Evolutionary conservation across 2,888 invertebrate species (phyloP), one percentile per base, ranked within the genome.

Genomic region (Drosophila percnosoma): DNA sequence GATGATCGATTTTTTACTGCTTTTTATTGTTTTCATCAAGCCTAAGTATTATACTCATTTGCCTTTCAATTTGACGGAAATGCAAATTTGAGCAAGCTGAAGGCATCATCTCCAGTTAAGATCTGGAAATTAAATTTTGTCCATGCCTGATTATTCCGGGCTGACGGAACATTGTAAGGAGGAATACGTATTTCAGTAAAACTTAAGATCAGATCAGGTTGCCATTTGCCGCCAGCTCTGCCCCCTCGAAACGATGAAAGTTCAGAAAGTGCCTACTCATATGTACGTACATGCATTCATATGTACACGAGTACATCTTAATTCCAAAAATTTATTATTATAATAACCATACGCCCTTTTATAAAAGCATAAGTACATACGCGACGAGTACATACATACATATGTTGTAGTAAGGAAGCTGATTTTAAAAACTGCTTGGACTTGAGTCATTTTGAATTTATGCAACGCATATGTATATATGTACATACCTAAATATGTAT

Each of bases 281-380:
- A 48, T 21, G 42, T 53, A 68, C 49, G 54, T 68, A 70, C 69
- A 78, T 68, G 68, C 64, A 73, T 75, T 59, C 72, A 78, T 79
- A 68, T 73, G 68, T 70, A 68, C 54, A 73, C 29, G 54, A 79
- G 79, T 87, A 80, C 78, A 88, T 75, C 76, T 80, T 80, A 83
- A 86, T 85, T 85, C 86, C 87, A 82, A 85, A 87, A 85, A 78
- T 82, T 74, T 85, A 77, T 70, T 70, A 82, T 87, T 75, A 78
- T 73, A 79, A 75, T 78, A 84, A 67, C 62, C 68, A 73, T 70
- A 84, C 72, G 68, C 72, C 74, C 78, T 75, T 77, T 75, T 75
- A 78, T 69, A 57, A 80, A 75, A 75, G 54, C 65, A 79, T 76
- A 82, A 71, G 65, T 80, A 68, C 67, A 68, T 70, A 71, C 33